phyloP scores from a whole-genome alignment of 1,140 invertebrate genomes.

The Drosophila ananassae region DNA sequence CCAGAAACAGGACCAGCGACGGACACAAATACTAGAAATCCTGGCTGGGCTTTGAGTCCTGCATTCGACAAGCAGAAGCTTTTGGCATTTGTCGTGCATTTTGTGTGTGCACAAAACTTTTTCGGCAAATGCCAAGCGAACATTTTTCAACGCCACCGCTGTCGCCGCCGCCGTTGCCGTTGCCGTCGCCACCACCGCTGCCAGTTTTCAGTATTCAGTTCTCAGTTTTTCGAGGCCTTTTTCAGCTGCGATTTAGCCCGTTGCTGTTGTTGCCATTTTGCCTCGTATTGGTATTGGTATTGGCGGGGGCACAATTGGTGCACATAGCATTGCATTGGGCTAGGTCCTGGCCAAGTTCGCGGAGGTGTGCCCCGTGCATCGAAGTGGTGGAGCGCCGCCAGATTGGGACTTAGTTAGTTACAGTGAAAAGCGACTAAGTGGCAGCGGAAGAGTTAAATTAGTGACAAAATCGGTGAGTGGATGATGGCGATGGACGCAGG shows the following conservation, averaged over 20 bases:
- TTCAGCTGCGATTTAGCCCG: slow-evolving; percentile 18
- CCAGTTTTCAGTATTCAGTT: not conserved
- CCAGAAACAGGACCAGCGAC: slow-evolving; percentile 10
- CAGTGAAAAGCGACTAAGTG: slow-evolving; percentile 61
- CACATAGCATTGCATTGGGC: slow-evolving; percentile 31
- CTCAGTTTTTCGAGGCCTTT: slow-evolving; percentile 30
- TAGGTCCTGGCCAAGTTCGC: slow-evolving; percentile 31
- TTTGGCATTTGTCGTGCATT: slow-evolving; percentile 62
- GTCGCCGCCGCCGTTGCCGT: not conserved
- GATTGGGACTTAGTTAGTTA: slow-evolving; percentile 56
- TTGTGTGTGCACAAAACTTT: slow-evolving; percentile 64
- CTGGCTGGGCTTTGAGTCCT: slow-evolving; percentile 31
- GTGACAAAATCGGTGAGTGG: slow-evolving; percentile 53
- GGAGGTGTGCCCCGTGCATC: slow-evolving; percentile 26
- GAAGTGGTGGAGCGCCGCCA: slow-evolving; percentile 7
- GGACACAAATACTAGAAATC: slow-evolving; percentile 9
- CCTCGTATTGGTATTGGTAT: slow-evolving; percentile 3
- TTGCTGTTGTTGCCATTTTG: slow-evolving; percentile 36
- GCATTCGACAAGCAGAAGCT: slow-evolving; percentile 54
- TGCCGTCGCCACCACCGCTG: not conserved
- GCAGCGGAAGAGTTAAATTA: slow-evolving; percentile 64
- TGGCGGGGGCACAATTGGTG: slow-evolving; percentile 42
- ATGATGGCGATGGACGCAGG: not conserved
- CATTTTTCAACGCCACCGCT: slow-evolving; percentile 50
- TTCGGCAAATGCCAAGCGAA: slow-evolving; percentile 52